A percentile compares a stretch with the other conserved stretches of the same genome.
These are phyloP conservation scores for Battus philenor DNA, from an alignment of 1,140 invertebrate genomes.

Conservation along the genomic window DNA sequence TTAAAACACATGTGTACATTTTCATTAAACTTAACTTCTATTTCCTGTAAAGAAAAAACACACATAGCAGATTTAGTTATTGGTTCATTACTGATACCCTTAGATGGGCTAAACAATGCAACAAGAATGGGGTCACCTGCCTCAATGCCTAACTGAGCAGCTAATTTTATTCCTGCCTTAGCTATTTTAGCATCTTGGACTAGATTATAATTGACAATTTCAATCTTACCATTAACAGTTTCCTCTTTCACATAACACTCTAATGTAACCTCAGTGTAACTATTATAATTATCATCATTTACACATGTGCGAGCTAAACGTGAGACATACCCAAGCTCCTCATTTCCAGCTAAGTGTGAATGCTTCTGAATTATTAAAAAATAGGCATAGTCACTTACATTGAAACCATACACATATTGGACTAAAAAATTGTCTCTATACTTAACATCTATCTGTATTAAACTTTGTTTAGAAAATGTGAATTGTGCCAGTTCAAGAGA, in stretches of 20 bases:
- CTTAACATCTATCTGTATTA: slow-evolving; percentile 94
- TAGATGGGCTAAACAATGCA: slow-evolving; percentile 89
- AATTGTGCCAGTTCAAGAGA: slow-evolving; percentile 87
- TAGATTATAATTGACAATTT: slow-evolving; percentile 86
- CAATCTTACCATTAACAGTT: slow-evolving; percentile 69
- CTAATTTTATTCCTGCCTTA: slow-evolving; percentile 87
- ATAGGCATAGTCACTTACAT: slow-evolving; percentile 95
- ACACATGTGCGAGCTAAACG: slow-evolving; percentile 94
- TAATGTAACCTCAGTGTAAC: slow-evolving; percentile 95
- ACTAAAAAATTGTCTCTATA: slow-evolving; percentile 96
- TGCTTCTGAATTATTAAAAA: slow-evolving; percentile 96
- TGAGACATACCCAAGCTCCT: slow-evolving; percentile 92
- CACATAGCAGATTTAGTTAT: slow-evolving; percentile 88
- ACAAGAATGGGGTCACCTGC: slow-evolving; percentile 87
- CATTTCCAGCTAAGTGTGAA: slow-evolving; percentile 90
- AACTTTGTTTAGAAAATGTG: slow-evolving; percentile 91
- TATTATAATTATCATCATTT: slow-evolving; percentile 94
- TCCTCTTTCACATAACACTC: slow-evolving; percentile 82
- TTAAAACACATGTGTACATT: slow-evolving; percentile 99
- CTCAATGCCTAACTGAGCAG: slow-evolving; percentile 85
- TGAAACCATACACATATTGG: slow-evolving; percentile 96
- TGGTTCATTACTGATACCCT: slow-evolving; percentile 88
- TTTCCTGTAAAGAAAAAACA: slow-evolving; percentile 89
- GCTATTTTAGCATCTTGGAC: slow-evolving; percentile 93
- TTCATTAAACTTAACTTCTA: slow-evolving; percentile 95